Base-by-base conservation (phyloP, 64 coral and sea anemone species). In the Astreopora myriophthalma region DNA sequence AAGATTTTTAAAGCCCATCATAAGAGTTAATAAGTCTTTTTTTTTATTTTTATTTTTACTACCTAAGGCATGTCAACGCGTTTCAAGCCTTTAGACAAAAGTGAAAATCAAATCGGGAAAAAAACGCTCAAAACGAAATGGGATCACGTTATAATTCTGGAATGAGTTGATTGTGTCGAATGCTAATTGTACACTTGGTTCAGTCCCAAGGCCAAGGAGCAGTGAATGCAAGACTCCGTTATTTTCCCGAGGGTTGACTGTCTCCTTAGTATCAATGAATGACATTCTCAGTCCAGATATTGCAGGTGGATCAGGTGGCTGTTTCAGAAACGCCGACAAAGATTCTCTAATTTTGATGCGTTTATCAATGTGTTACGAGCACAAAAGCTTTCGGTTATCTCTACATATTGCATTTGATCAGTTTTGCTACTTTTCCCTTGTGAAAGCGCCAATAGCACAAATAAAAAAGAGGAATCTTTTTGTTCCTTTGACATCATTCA, bases 231-330 rank as follows among this genome's bases (percentile, higher is more conserved):
- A 38, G 34, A 83, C 52, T 22, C 6, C 34, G 33, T 57, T 36
- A 38, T 62, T 35, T 37, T 61, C 12, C 58, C 33, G 5, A 7
- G 0, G 22, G n/a, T 32, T 61, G 52, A 1, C 17, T 60, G 17
- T 31, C 26, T 12, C 38, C 9, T 17, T 49, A 6, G 6, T 19
- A 17, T 65, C 19, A 1, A 6, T 13, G 3, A 55, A 55, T 55
- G 16, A 44, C 10, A 0, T 44, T 44, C 40, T 44, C n/a, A n/a
- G n/a, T 2, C 40, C 6, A 44, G 13, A 55, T 19, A 55, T 9
- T 38, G 29, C 79, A 83, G 79, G 79, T 83, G 79, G 79, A 64
- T 35, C 34, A 35, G 57, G 79, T 35, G 79, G 79, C 20, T 60
- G 76, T 60, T 57, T 79, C 24, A 57, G n/a, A 35, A 81, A 81